These are phyloP conservation scores for Fistularia tabacaria DNA, from an alignment of 2,797 vertebrate species.

Conservation along the genomic window DNA sequence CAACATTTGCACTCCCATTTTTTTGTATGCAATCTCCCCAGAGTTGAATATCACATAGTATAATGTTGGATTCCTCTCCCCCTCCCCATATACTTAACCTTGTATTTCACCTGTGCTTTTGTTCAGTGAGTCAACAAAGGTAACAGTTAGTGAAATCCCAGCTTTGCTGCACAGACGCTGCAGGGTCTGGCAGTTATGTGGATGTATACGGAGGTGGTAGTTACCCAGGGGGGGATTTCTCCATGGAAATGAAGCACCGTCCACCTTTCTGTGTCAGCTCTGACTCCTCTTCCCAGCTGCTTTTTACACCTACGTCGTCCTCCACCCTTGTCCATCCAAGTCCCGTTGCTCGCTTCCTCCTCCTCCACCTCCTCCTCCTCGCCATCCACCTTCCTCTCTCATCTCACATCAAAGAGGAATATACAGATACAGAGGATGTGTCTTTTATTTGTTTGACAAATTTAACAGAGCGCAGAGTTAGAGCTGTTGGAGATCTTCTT, in stretches of 20 bases:
- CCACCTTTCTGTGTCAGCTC: slow-evolving; percentile 61
- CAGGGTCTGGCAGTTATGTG: slow-evolving; percentile 21
- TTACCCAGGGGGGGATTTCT: slow-evolving; percentile 42
- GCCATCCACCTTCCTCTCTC: slow-evolving; percentile 21
- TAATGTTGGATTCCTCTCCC: slow-evolving; percentile 32
- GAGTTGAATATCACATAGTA: slow-evolving; percentile 29
- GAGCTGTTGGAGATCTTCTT: slow-evolving; percentile 25
- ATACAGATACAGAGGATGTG: slow-evolving; percentile 14
- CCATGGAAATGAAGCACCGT: slow-evolving; percentile 50
- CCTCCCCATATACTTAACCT: slow-evolving; percentile 53
- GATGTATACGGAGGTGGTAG: slow-evolving; percentile 36
- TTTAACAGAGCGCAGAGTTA: slow-evolving; percentile 26
- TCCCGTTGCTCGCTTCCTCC: slow-evolving; percentile 35
- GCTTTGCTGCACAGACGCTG: slow-evolving; percentile 27
- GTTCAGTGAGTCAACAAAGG: slow-evolving; percentile 40
- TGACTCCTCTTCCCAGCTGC: slow-evolving; percentile 58
- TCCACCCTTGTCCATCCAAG: slow-evolving; percentile 42
- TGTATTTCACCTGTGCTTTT: slow-evolving; percentile 52
- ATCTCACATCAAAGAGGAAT: slow-evolving; percentile 41
- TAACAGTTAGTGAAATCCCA: slow-evolving; percentile 36
- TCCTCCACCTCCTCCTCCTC: slow-evolving; percentile 20
- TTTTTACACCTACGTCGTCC: slow-evolving; percentile 60
- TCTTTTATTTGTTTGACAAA: slow-evolving; percentile 39
- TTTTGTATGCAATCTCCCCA: slow-evolving; percentile 11
- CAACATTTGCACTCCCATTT: neutral